Evolutionary conservation across 2,888 invertebrate genomes (phyloP).

Genomic region (Lasius platythorax): DNA sequence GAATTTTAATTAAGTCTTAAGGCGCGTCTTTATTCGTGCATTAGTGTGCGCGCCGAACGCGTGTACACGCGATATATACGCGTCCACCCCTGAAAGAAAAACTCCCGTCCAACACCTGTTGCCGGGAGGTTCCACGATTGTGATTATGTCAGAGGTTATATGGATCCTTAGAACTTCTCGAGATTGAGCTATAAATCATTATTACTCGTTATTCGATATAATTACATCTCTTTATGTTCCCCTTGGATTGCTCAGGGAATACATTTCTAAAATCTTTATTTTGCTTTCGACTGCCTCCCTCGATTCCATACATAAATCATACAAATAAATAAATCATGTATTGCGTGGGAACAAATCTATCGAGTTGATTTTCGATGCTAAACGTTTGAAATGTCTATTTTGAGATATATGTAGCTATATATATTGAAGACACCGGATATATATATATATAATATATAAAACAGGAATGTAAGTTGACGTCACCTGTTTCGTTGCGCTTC

Average conservation of each 20-base stretch:
- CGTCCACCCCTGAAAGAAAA: slow-evolving; percentile 39
- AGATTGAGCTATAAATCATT: slow-evolving; percentile 46
- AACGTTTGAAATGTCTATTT: neutral
- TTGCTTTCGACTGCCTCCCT: neutral
- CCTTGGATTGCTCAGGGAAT: neutral
- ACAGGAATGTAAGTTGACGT: neutral
- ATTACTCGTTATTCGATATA: slow-evolving; percentile 49
- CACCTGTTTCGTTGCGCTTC: slow-evolving; percentile 26
- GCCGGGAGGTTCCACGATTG: slow-evolving; percentile 31
- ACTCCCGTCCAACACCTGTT: slow-evolving; percentile 64
- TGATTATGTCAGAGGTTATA: slow-evolving; percentile 30
- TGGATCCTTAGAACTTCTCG: slow-evolving; percentile 13
- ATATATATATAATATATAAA: neutral
- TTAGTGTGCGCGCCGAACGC: neutral
- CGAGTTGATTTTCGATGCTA: neutral
- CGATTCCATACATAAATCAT: neutral
- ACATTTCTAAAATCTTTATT: neutral
- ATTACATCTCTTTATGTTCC: slow-evolving; percentile 19
- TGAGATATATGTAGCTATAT: neutral
- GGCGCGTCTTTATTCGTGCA: slow-evolving; percentile 39
- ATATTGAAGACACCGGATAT: neutral
- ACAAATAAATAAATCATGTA: neutral
- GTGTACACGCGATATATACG: slow-evolving; percentile 19
- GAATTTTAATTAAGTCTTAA: slow-evolving; percentile 64
- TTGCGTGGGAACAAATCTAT: neutral